phyloP scores from a whole-genome alignment of 2,113 vertebrate species.

The Empidonax alnorum region DNA sequence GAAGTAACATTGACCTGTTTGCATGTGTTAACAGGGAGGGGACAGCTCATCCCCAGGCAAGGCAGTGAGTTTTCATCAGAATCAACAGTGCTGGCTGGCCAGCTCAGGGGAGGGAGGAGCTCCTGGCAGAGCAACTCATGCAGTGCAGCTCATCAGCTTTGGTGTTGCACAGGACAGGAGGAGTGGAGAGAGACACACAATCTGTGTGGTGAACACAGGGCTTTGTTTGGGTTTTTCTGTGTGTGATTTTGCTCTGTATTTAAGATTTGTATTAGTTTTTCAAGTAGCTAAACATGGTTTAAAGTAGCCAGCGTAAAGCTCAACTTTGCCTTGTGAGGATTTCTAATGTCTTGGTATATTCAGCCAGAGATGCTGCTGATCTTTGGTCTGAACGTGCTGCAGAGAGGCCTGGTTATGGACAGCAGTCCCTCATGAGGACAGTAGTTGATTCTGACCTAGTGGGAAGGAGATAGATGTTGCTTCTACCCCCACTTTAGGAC shows the following conservation, averaged over 20 bases:
- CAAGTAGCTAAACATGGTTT: neutral
- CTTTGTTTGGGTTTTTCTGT: neutral
- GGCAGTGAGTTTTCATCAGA: neutral
- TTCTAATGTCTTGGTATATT: neutral
- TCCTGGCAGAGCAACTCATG: neutral
- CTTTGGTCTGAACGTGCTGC: neutral
- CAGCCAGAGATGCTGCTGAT: neutral
- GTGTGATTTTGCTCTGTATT: neutral
- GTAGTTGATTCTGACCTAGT: neutral
- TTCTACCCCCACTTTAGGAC: neutral
- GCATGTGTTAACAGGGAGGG: neutral
- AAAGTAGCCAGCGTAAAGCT: neutral
- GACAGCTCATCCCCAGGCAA: neutral
- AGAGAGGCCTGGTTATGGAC: neutral
- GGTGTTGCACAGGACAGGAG: neutral
- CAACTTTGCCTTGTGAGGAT: neutral
- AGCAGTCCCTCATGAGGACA: rapidly evolving
- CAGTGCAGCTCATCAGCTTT: neutral
- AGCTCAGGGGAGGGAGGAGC: neutral
- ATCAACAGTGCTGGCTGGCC: neutral
- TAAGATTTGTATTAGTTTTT: neutral
- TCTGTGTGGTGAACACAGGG: neutral
- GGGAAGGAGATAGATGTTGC: neutral
- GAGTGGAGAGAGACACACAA: neutral
- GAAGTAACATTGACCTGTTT: neutral